Conservation (phyloP, 2,888 invertebrate genomes). For the Amphipoea oculea region DNA sequence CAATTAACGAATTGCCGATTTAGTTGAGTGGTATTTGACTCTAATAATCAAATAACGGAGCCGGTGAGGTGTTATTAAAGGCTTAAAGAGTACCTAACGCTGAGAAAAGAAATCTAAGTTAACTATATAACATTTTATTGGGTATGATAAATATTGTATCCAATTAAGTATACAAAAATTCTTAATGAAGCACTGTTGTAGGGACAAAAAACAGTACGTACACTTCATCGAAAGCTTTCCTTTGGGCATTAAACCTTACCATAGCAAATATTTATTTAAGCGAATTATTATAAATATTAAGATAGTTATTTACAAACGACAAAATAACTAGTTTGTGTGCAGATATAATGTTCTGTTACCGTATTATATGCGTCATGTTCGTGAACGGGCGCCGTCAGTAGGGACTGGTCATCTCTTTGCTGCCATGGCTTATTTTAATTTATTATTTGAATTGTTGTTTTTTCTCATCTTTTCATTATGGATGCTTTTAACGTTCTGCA, state of each 20-base stretch:
- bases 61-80: neutral
- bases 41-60: neutral
- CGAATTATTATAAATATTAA: neutral
- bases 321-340: neutral
- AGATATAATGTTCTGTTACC: neutral
- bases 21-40: neutral
- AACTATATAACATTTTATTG: neutral
- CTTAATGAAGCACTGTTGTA: neutral
- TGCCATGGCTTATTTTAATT: too few relatives aligned
- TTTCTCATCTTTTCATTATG: too few relatives aligned
- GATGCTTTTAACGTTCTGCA: too few relatives aligned
- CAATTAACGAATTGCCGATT: neutral
- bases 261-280: neutral
- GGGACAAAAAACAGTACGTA: neutral
- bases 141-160: neutral
- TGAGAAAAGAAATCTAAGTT: neutral
- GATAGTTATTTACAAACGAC: neutral
- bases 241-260: neutral
- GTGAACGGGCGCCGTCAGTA: too few relatives aligned
- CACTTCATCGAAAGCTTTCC: neutral
- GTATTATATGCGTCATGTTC: too few relatives aligned
- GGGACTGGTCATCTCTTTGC: too few relatives aligned
- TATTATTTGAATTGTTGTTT: too few relatives aligned
- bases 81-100: too few relatives aligned
- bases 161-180: neutral